These are phyloP conservation scores for Clytia hemisphaerica DNA, from an alignment of 30 jellyfish, hydroid and myxozoan species.

Conservation along the genomic window DNA sequence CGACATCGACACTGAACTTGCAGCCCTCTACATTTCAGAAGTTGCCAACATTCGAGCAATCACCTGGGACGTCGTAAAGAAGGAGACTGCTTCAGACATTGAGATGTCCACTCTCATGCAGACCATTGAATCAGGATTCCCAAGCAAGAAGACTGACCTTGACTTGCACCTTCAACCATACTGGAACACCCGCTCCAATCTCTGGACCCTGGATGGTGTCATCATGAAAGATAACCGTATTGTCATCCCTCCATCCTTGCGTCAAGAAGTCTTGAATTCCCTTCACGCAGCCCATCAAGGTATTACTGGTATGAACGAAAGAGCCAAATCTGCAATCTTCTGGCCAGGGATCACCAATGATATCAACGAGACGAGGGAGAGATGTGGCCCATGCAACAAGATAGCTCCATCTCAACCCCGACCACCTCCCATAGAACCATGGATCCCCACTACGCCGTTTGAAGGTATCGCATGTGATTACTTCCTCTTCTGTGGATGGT, in stretches of 20 bases:
- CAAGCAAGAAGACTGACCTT: not conserved
- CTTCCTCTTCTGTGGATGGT: too few relatives aligned
- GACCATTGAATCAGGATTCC: conserved; percentile 10
- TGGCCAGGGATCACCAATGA: not conserved
- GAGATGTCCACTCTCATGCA: not conserved
- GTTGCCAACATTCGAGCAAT: not conserved
- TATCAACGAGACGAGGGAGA: too few relatives aligned
- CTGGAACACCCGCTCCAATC: not conserved
- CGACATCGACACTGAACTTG: too few relatives aligned
- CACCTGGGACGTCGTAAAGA: conserved; percentile 8
- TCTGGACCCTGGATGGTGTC: conserved; percentile 17
- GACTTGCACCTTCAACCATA: too few relatives aligned
- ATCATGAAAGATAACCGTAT: not conserved
- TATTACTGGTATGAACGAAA: not conserved
- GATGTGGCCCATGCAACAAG: not conserved
- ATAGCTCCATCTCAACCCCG: not conserved
- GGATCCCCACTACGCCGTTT: too few relatives aligned
- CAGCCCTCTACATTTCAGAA: too few relatives aligned
- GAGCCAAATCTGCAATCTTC: not conserved
- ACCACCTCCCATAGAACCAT: too few relatives aligned
- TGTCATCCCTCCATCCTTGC: not conserved
- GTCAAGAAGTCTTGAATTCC: not conserved
- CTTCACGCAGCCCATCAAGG: conserved; percentile 4
- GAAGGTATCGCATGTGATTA: too few relatives aligned
- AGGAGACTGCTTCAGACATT: not conserved